Conservation (phyloP, 35 echinoderm and acorn worm species). For the Nesometra sesokonis region DNA sequence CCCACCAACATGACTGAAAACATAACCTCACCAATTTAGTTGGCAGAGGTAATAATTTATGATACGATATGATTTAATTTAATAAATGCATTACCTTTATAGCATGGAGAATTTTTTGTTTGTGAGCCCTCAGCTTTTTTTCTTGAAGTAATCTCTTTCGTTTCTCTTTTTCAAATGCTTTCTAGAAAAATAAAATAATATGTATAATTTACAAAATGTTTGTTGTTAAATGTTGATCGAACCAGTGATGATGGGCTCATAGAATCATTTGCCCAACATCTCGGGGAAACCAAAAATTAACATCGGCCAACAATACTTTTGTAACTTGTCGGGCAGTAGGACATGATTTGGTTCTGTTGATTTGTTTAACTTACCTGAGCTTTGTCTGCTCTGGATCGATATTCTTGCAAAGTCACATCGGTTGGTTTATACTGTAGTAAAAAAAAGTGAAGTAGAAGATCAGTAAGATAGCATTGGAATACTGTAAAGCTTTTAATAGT, state of each 20-base stretch:
- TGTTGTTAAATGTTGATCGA: neutral
- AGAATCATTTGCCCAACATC: no score
- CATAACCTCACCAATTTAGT: no score
- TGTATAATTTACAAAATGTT: neutral
- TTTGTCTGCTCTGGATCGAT: neutral
- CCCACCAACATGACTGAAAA: no score
- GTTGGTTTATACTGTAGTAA: neutral
- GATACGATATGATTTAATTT: no score
- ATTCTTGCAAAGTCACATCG: neutral
- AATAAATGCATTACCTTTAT: conserved; percentile 8
- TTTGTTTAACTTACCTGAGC: neutral
- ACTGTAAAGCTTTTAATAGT: no score
- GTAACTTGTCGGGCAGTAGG: no score
- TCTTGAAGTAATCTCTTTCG: conserved; percentile 18
- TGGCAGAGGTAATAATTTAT: no score
- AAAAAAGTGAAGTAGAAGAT: neutral
- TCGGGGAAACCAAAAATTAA: no score
- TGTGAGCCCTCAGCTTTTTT: conserved; percentile 18
- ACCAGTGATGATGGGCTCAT: no score
- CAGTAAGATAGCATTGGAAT: no score
- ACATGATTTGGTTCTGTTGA: no score
- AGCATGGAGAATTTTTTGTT: conserved; percentile 17
- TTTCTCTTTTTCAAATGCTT: conserved; percentile 24
- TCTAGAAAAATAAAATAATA: conserved; percentile 11
- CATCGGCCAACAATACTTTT: no score